These are phyloP conservation scores for Bradypodion pumilum DNA, from an alignment of 2,797 vertebrate species.

Conservation along the genomic window DNA sequence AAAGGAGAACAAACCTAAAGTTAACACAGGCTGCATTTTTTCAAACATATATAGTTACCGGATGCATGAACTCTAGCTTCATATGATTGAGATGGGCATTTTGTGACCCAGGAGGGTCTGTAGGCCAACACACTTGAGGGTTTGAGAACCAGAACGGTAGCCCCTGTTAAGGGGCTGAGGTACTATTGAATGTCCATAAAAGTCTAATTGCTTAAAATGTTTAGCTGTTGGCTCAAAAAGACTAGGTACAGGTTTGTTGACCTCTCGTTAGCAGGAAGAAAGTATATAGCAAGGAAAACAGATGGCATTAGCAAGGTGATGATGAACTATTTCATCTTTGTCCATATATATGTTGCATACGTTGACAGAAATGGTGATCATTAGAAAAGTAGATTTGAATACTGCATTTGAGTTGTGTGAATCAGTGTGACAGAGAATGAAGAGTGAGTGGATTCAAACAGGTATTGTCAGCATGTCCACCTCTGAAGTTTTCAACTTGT, in stretches of 20 bases:
- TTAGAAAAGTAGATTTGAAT: not conserved
- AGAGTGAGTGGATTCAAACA: not conserved
- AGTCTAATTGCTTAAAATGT: too few species aligned
- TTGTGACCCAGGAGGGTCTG: not conserved
- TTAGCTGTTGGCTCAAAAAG: not conserved
- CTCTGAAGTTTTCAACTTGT: not conserved
- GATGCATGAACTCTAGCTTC: not conserved
- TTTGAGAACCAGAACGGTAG: not conserved
- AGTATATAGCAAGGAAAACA: not conserved
- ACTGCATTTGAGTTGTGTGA: not conserved
- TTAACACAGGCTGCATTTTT: not conserved
- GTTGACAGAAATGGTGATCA: not conserved
- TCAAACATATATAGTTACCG: not conserved
- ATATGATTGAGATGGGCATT: not conserved
- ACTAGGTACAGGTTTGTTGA: too few species aligned
- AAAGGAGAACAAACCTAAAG: not conserved
- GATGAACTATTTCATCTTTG: not conserved
- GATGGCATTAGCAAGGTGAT: not conserved
- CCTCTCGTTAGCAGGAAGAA: not conserved
- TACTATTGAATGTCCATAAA: too few species aligned
- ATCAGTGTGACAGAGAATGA: not conserved
- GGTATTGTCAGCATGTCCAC: not conserved
- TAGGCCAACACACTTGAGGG: not conserved
- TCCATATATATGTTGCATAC: not conserved
- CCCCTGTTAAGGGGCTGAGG: not conserved